These are phyloP conservation scores for Hofmannophila pseudospretella DNA, from an alignment of 2,888 invertebrate genomes.

Conservation along the genomic window DNA sequence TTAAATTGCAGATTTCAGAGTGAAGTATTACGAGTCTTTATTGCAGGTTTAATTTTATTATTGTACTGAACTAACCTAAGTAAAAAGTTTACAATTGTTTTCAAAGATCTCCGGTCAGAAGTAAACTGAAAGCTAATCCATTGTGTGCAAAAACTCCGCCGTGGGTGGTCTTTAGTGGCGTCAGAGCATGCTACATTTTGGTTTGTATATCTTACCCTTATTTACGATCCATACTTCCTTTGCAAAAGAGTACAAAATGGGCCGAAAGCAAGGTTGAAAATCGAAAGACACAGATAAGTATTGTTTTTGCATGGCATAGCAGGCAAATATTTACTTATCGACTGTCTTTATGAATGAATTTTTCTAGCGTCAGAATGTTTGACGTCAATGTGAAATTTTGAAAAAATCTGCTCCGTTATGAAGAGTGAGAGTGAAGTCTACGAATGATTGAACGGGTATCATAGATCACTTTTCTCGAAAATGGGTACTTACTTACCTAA, in stretches of 20 bases:
- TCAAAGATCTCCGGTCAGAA: slow-evolving; percentile 44
- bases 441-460: no score
- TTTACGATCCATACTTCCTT: slow-evolving; percentile 25
- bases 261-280: slow-evolving; percentile 11
- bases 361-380: slow-evolving; percentile 46
- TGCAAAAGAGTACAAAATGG: background rate
- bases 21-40: no score
- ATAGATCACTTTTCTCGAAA: no score
- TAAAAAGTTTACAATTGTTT: slow-evolving; percentile 42
- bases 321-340: slow-evolving; percentile 62
- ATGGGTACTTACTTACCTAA: no score
- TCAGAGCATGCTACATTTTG: slow-evolving; percentile 56
- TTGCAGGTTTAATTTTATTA: no score
- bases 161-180: slow-evolving; percentile 74
- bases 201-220: slow-evolving; percentile 49
- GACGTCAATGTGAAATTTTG: slow-evolving; percentile 18
- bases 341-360: slow-evolving; percentile 71
- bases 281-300: background rate
- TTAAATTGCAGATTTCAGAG: no score
- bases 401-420: background rate
- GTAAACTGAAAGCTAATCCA: slow-evolving; percentile 51
- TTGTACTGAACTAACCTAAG: no score
- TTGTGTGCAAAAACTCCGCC: slow-evolving; percentile 52
- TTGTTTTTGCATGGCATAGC: slow-evolving; percentile 36
- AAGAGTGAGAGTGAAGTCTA: background rate